These are phyloP conservation scores for Drosophila monieri DNA, from an alignment of 2,888 invertebrate genomes.

Conservation along the genomic window DNA sequence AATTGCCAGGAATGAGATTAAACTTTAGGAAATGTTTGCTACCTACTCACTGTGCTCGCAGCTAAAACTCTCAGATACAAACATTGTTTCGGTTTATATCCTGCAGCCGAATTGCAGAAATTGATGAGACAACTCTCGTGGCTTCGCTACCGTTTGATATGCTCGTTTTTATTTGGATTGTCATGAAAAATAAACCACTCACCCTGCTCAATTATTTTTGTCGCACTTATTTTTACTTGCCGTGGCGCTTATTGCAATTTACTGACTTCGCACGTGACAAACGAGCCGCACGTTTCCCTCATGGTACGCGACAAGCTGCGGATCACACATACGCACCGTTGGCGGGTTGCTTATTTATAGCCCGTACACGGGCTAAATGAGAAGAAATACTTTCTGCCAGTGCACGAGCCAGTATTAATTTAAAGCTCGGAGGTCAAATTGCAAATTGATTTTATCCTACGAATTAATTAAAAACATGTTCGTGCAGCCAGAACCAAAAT, in stretches of 20 bases:
- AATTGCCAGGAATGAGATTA: conserved; percentile 39
- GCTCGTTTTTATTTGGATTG: conserved; percentile 39
- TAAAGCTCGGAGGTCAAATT: conserved; percentile 31
- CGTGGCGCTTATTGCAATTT: conserved; percentile 79
- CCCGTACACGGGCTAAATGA: conserved; percentile 25
- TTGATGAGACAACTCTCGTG: conserved; percentile 38
- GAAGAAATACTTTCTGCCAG: conserved; percentile 26
- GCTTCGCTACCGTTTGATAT: conserved; percentile 9
- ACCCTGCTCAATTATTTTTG: conserved; percentile 25
- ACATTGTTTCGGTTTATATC: conserved; percentile 1
- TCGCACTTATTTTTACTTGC: conserved; percentile 66
- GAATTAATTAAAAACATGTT: conserved; percentile 45
- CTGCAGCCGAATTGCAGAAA: conserved; percentile 12
- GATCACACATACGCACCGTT: conserved; percentile 56
- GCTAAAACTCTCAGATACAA: neutral
- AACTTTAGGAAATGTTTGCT: conserved; percentile 5
- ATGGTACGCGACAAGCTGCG: conserved; percentile 57
- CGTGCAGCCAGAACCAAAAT: conserved; percentile 14
- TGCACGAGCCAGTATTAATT: conserved; percentile 55
- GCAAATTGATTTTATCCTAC: conserved; percentile 45
- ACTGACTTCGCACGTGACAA: conserved; percentile 79
- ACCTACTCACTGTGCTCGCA: neutral
- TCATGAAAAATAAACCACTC: conserved; percentile 32
- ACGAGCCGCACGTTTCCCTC: conserved; percentile 72
- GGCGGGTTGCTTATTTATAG: conserved; percentile 46